phyloP scores from a whole-genome alignment of 1,140 invertebrate species.

The Tetramorium parvispinum region DNA sequence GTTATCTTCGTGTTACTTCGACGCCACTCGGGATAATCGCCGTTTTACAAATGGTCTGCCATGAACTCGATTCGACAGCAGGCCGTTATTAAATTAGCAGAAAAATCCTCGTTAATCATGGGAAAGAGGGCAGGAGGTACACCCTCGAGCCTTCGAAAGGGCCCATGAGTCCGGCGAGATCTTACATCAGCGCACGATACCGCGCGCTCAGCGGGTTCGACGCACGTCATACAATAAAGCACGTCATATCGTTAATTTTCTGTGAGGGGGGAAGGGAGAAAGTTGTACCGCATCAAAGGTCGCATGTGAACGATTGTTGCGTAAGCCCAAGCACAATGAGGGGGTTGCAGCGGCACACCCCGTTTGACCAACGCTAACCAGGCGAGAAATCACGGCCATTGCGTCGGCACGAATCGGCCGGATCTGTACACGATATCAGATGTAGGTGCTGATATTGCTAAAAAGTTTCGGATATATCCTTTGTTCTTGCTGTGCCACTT shows the following conservation, averaged over 20 bases:
- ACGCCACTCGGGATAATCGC: slow-evolving; percentile 25
- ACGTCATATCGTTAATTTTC: slow-evolving; percentile 44
- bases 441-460: slow-evolving; percentile 6
- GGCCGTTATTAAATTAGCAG: slow-evolving; percentile 45
- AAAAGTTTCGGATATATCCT: not conserved
- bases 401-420: not conserved
- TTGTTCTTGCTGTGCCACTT: not conserved
- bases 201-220: slow-evolving; percentile 6
- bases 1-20: slow-evolving; percentile 34
- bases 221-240: slow-evolving; percentile 43
- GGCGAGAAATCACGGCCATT: slow-evolving; percentile 10
- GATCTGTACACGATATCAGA: not conserved
- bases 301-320: slow-evolving; percentile 19
- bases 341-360: slow-evolving; percentile 30
- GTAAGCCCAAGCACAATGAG: slow-evolving; percentile 24
- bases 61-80: slow-evolving; percentile 51
- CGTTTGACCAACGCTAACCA: not conserved
- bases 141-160: slow-evolving; percentile 51
- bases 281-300: slow-evolving; percentile 39
- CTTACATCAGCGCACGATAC: slow-evolving; percentile 14
- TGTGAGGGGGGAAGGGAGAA: not conserved
- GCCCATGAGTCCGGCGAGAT: not conserved
- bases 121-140: slow-evolving; percentile 21
- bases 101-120: slow-evolving; percentile 52
- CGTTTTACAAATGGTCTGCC: slow-evolving; percentile 37